Evolutionary conservation across 1,140 invertebrate genomes (phyloP).

Genomic region (Ridgeia piscesae): DNA sequence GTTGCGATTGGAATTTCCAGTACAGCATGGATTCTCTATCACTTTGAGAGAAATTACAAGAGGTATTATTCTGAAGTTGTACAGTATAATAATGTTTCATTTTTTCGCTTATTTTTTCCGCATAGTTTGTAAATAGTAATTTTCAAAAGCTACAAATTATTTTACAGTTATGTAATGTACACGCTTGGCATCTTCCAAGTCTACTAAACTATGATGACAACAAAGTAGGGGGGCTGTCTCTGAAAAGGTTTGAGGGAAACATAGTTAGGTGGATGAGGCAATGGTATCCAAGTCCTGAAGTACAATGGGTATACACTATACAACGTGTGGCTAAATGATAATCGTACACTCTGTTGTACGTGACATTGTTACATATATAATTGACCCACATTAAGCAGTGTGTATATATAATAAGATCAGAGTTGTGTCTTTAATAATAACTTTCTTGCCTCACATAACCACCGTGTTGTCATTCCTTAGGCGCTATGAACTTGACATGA

Average conservation of each 20-base stretch:
- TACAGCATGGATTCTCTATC: slow-evolving; percentile 64
- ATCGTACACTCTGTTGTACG: neutral
- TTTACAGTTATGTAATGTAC: too few relatives aligned
- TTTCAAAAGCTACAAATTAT: too few relatives aligned
- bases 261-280: too few relatives aligned
- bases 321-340: too few relatives aligned
- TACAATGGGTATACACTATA: too few relatives aligned
- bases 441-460: neutral
- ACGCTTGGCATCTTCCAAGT: too few relatives aligned
- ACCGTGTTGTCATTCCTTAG: neutral
- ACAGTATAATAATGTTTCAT: neutral
- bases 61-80: slow-evolving; percentile 11
- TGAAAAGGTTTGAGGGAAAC: too few relatives aligned
- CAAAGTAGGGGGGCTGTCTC: too few relatives aligned
- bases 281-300: too few relatives aligned
- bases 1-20: slow-evolving; percentile 66
- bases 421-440: neutral
- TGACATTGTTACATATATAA: neutral
- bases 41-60: slow-evolving; percentile 38
- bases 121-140: neutral
- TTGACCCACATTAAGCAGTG: neutral
- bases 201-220: too few relatives aligned
- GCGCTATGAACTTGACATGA: slow-evolving; percentile 31
- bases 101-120: neutral
- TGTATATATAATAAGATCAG: neutral